Evolutionary conservation across 1,140 invertebrate species (phyloP).

Genomic region (Pseudomyrmex pallidus): DNA sequence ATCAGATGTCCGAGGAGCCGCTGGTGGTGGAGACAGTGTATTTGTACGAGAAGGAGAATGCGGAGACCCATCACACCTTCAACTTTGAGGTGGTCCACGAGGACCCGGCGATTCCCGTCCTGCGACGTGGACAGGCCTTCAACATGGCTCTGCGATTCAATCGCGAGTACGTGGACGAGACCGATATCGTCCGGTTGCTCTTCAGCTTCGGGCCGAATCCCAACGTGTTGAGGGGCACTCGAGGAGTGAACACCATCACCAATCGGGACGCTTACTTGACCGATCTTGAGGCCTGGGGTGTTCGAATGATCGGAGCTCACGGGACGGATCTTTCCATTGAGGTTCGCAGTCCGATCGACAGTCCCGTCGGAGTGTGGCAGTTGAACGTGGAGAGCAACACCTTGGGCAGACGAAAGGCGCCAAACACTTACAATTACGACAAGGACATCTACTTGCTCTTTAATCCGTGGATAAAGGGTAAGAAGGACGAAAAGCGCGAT

Average conservation of each 20-base stretch:
- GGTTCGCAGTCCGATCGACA: conserved; percentile 81
- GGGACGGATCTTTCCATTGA: conserved; percentile 78
- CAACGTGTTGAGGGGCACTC: conserved; percentile 78
- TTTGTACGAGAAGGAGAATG: conserved; percentile 86
- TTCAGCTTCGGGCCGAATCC: conserved; percentile 82
- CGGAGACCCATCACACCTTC: conserved; percentile 84
- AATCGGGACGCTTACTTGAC: conserved; percentile 74
- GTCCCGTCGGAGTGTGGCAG: conserved; percentile 81
- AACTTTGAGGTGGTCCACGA: conserved; percentile 86
- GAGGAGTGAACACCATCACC: conserved; percentile 75
- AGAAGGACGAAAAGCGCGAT: conserved; percentile 33
- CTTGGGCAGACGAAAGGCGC: conserved; percentile 64
- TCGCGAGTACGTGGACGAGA: conserved; percentile 78
- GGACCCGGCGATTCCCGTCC: conserved; percentile 81
- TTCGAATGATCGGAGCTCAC: conserved; percentile 73
- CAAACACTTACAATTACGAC: conserved; percentile 75
- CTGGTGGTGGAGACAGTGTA: conserved; percentile 84
- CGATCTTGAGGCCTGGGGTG: conserved; percentile 81
- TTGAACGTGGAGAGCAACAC: conserved; percentile 80
- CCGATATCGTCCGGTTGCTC: conserved; percentile 78
- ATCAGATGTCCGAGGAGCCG: conserved; percentile 77
- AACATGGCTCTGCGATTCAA: conserved; percentile 85
- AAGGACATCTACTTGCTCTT: conserved; percentile 90
- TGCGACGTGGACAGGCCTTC: conserved; percentile 86
- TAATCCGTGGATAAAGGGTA: conserved; percentile 93